Percentiles rank a stretch among this genome's conserved stretches.
phyloP scores from a whole-genome alignment of 2,797 vertebrate species.

The Neoniphon sammara region DNA sequence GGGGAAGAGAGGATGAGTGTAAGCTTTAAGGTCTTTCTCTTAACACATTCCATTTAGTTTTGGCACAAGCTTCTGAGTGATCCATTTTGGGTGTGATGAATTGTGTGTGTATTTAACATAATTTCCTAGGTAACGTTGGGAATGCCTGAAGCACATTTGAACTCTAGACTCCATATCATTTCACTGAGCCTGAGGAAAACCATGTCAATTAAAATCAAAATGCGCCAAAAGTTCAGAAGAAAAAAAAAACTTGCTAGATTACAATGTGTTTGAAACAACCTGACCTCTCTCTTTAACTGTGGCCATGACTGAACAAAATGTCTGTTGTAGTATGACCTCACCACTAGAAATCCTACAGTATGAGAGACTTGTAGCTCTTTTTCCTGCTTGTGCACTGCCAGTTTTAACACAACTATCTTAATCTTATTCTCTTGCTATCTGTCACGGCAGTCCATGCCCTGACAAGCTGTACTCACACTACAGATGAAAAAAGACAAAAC shows the following conservation, averaged over 20 bases:
- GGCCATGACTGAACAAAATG: slow-evolving; percentile 75
- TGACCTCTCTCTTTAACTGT: slow-evolving; percentile 50
- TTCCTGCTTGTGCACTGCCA: slow-evolving; percentile 76
- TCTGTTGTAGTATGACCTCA: slow-evolving; percentile 73
- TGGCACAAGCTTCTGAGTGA: slow-evolving; percentile 60
- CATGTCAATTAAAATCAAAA: slow-evolving; percentile 13
- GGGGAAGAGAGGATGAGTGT: not conserved
- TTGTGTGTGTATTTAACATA: slow-evolving; percentile 30
- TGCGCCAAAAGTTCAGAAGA: slow-evolving; percentile 19
- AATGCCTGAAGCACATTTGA: slow-evolving; percentile 53
- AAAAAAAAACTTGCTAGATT: slow-evolving; percentile 21
- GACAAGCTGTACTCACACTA: slow-evolving; percentile 71
- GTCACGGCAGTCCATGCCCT: slow-evolving; percentile 50
- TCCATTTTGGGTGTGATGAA: slow-evolving; percentile 19
- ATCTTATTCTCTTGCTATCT: slow-evolving; percentile 56
- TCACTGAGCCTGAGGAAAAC: slow-evolving; percentile 54
- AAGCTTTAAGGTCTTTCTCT: slow-evolving; percentile 27
- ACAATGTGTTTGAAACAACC: slow-evolving; percentile 45
- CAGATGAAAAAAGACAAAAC: slow-evolving; percentile 39
- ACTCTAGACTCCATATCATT: slow-evolving; percentile 41
- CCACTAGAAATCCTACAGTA: slow-evolving; percentile 56
- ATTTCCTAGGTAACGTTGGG: slow-evolving; percentile 36
- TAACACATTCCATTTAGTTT: slow-evolving; percentile 27
- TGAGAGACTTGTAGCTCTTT: slow-evolving; percentile 52
- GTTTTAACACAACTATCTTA: slow-evolving; percentile 59